Evolutionary conservation across 1,140 invertebrate genomes (phyloP).

Genomic region (Andrena cerasifolii): DNA sequence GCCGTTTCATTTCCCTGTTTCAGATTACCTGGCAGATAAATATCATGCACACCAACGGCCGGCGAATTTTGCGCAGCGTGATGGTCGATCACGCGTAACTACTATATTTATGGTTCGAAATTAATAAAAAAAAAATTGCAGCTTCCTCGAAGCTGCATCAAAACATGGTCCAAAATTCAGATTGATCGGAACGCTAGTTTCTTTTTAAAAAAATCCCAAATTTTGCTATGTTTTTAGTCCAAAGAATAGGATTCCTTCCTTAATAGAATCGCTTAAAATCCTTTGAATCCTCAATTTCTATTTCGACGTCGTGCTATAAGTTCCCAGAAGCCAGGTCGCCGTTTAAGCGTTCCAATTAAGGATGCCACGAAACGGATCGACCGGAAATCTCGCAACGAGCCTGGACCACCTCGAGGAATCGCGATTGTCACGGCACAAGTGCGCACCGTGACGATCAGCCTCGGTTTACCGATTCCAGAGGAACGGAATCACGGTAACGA

Average conservation of each 20-base stretch:
- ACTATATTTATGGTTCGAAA: too few relatives aligned
- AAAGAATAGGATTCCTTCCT: too few relatives aligned
- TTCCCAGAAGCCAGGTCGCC: slow-evolving; percentile 30
- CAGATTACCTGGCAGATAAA: too few relatives aligned
- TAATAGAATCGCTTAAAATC: slow-evolving; percentile 9
- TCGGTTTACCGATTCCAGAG: slow-evolving; percentile 1
- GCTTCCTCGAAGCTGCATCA: slow-evolving; percentile 8
- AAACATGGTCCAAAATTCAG: too few relatives aligned
- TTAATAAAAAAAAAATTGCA: slow-evolving; percentile 40
- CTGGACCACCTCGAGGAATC: slow-evolving; percentile 11
- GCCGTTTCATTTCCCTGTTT: too few relatives aligned
- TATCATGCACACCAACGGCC: too few relatives aligned
- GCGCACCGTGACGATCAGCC: slow-evolving; percentile 9
- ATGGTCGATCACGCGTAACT: too few relatives aligned
- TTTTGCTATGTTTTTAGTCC: too few relatives aligned
- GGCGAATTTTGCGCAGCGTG: too few relatives aligned
- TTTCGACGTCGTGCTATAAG: not conserved
- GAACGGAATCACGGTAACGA: slow-evolving; percentile 30
- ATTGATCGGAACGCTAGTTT: too few relatives aligned
- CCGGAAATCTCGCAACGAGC: not conserved
- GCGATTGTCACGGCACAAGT: slow-evolving; percentile 43
- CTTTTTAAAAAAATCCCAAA: too few relatives aligned
- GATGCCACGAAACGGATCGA: slow-evolving; percentile 21
- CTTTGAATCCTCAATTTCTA: slow-evolving; percentile 18
- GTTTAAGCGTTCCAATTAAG: slow-evolving; percentile 39